phyloP scores from a whole-genome alignment of 2,888 invertebrate species.

The Rotaria socialis region DNA sequence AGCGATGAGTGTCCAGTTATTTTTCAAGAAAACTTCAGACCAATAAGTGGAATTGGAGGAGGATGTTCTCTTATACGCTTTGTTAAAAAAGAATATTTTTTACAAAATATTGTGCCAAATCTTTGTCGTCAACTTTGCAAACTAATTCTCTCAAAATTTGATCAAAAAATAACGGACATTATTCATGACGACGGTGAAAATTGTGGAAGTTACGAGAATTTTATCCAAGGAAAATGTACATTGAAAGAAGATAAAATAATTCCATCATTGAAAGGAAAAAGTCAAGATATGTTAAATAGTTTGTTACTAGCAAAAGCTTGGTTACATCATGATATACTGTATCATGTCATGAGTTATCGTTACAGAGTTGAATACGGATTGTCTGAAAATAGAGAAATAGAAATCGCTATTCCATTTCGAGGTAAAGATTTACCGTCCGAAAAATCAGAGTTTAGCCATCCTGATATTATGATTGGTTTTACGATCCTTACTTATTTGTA shows the following conservation, averaged over 20 bases:
- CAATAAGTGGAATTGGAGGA: background rate
- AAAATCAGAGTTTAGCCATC: slow-evolving; percentile 8
- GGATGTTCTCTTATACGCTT: slow-evolving; percentile 3
- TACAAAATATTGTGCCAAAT: background rate
- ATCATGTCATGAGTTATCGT: slow-evolving; percentile 27
- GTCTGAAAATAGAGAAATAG: background rate
- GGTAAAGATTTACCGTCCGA: background rate
- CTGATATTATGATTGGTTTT: background rate
- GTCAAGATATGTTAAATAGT: background rate
- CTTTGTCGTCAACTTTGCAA: background rate
- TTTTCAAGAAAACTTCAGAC: background rate
- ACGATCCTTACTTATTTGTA: background rate
- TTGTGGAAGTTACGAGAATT: background rate
- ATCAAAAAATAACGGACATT: background rate
- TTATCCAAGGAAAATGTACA: background rate
- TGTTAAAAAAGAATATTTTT: background rate
- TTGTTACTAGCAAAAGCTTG: slow-evolving; percentile 19
- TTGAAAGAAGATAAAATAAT: background rate
- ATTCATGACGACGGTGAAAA: background rate
- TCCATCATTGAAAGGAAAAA: background rate
- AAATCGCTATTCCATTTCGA: background rate
- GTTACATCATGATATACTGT: background rate
- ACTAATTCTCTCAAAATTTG: background rate
- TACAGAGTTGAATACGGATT: slow-evolving; percentile 16
- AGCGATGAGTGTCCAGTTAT: background rate